A percentile compares a stretch with the other conserved stretches of the same genome.
Conservation (phyloP, 2,888 invertebrate genomes). For the Apamea monoglypha region DNA sequence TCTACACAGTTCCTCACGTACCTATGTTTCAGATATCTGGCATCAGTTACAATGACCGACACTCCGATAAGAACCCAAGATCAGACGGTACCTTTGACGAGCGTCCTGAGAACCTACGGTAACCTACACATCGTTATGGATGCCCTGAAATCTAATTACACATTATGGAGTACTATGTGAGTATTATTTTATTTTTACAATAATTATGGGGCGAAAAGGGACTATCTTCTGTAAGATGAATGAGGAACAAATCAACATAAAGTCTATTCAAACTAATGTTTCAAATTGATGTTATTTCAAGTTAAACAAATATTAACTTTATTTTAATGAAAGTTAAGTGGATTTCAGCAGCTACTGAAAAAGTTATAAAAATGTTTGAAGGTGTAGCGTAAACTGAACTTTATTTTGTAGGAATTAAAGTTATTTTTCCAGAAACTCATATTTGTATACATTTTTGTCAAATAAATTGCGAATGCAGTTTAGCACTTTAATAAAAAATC, state of each 20-base stretch:
- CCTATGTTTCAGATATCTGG: slow-evolving; percentile 77
- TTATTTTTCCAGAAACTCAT: too few relatives aligned
- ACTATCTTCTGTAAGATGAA: neutral
- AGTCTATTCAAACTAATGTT: too few relatives aligned
- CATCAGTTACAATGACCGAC: slow-evolving; percentile 79
- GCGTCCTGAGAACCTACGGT: slow-evolving; percentile 88
- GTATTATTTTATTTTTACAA: slow-evolving; percentile 57
- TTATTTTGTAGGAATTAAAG: too few relatives aligned
- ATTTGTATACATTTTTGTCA: too few relatives aligned
- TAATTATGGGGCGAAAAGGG: neutral
- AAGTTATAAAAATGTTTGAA: too few relatives aligned
- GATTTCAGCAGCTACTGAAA: too few relatives aligned
- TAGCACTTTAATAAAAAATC: neutral
- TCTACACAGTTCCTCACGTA: neutral
- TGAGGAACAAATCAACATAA: neutral
- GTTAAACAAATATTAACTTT: too few relatives aligned
- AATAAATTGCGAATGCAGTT: too few relatives aligned
- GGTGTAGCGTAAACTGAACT: too few relatives aligned
- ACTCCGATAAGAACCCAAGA: slow-evolving; percentile 85
- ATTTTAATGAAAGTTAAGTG: too few relatives aligned
- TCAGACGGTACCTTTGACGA: slow-evolving; percentile 82
- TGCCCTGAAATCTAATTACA: slow-evolving; percentile 84
- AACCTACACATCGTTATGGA: slow-evolving; percentile 89
- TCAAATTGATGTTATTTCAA: too few relatives aligned
- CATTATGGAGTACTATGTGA: slow-evolving; percentile 81